Evolutionary conservation across 2,888 invertebrate genomes (phyloP).

Genomic region (Druceiella hillmani): DNA sequence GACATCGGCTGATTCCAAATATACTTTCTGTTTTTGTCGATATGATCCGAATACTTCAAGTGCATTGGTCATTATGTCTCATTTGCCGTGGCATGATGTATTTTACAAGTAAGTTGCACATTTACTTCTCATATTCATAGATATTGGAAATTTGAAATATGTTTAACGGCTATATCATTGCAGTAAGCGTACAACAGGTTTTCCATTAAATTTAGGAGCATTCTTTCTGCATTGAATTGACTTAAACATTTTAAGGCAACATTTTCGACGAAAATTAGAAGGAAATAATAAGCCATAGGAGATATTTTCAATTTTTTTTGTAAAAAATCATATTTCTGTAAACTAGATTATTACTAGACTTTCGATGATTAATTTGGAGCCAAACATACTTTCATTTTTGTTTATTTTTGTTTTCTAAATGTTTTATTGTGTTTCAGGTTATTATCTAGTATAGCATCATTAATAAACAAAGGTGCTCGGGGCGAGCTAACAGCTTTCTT

Average conservation of each 20-base stretch:
- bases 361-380: too few relatives aligned
- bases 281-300: too few relatives aligned
- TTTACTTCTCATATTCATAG: slow-evolving; percentile 26
- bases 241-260: too few relatives aligned
- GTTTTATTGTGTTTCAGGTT: slow-evolving; percentile 47
- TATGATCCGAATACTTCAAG: slow-evolving; percentile 88
- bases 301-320: too few relatives aligned
- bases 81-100: slow-evolving; percentile 94
- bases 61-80: slow-evolving; percentile 79
- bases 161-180: neutral
- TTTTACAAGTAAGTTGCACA: slow-evolving; percentile 74
- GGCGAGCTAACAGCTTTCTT: slow-evolving; percentile 37
- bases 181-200: too few relatives aligned
- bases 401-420: slow-evolving; percentile 2
- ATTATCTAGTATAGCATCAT: slow-evolving; percentile 75
- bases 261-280: too few relatives aligned
- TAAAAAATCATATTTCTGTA: too few relatives aligned
- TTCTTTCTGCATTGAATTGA: too few relatives aligned
- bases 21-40: slow-evolving; percentile 96
- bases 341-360: too few relatives aligned
- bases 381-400: neutral
- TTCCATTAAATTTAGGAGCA: too few relatives aligned
- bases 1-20: slow-evolving; percentile 91
- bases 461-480: slow-evolving; percentile 52
- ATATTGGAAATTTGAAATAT: slow-evolving; percentile 1